phyloP scores from a whole-genome alignment of 2,888 invertebrate species.

The Aphodius granarius region DNA sequence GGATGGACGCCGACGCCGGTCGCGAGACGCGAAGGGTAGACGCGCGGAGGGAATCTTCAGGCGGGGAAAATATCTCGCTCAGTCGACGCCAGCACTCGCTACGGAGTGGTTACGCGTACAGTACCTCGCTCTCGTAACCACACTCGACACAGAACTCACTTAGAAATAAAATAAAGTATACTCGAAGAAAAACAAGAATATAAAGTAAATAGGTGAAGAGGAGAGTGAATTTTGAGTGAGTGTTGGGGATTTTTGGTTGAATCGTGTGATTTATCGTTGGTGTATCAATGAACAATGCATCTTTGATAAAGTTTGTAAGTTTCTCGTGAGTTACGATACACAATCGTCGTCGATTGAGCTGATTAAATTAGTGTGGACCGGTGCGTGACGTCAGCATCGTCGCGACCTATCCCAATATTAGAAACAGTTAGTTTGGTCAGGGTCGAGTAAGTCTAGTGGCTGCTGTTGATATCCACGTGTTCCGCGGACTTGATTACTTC shows the following conservation, averaged over 20 bases:
- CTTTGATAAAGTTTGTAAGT: conserved; percentile 1
- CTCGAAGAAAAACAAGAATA: neutral
- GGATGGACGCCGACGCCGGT: conserved; percentile 47
- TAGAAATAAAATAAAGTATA: neutral
- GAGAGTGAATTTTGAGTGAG: neutral
- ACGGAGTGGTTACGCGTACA: neutral
- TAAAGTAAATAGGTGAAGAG: neutral
- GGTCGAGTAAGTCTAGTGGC: conserved; percentile 39
- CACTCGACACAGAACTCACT: neutral
- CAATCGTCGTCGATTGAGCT: neutral
- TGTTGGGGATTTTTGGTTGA: neutral
- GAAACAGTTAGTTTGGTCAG: conserved; percentile 51
- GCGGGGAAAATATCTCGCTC: conserved; percentile 45
- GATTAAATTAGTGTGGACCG: conserved; percentile 36
- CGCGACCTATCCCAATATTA: conserved; percentile 52
- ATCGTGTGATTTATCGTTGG: neutral
- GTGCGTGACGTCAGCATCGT: conserved; percentile 34
- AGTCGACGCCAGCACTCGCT: conserved; percentile 38
- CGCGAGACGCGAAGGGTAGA: conserved; percentile 43
- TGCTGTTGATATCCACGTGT: conserved; percentile 27
- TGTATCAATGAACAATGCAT: neutral
- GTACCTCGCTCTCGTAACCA: neutral
- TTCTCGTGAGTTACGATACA: neutral
- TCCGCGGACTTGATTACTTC: conserved; percentile 17
- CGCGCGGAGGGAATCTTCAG: conserved; percentile 42